These are phyloP conservation scores for Nautilus pompilius DNA, from an alignment of 1,140 invertebrate species.

Conservation along the genomic window DNA sequence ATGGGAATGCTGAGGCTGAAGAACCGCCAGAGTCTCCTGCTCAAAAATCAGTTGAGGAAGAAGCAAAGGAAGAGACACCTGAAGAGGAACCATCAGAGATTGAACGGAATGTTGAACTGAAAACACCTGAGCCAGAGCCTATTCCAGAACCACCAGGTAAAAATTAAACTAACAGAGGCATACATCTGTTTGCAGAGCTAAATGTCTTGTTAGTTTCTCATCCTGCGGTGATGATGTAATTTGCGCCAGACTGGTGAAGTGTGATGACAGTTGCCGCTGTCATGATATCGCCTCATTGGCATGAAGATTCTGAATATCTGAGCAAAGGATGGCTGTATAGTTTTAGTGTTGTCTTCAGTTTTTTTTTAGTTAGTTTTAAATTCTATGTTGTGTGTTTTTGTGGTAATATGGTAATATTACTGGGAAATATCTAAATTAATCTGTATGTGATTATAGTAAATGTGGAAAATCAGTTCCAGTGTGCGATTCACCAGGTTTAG, in stretches of 20 bases:
- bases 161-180: not conserved
- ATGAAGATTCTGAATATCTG: too few species aligned
- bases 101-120: slow-evolving; percentile 12
- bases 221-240: slow-evolving; percentile 21
- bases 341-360: too few species aligned
- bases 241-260: slow-evolving; percentile 14
- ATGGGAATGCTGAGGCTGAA: slow-evolving; percentile 41
- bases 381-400: too few species aligned
- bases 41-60: slow-evolving; percentile 25
- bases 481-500: too few species aligned
- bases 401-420: too few species aligned
- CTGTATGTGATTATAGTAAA: too few species aligned
- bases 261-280: slow-evolving; percentile 16
- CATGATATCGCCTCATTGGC: too few species aligned
- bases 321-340: too few species aligned
- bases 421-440: too few species aligned
- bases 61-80: slow-evolving; percentile 26
- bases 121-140: slow-evolving; percentile 12
- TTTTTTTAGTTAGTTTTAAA: too few species aligned
- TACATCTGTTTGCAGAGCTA: not conserved
- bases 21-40: slow-evolving; percentile 26
- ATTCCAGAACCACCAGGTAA: slow-evolving; percentile 7
- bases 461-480: too few species aligned
- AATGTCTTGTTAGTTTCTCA: slow-evolving; percentile 10
- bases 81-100: slow-evolving; percentile 16